These are phyloP conservation scores for Hydropsyche betteni DNA, from an alignment of 2,888 invertebrate species.

Conservation along the genomic window DNA sequence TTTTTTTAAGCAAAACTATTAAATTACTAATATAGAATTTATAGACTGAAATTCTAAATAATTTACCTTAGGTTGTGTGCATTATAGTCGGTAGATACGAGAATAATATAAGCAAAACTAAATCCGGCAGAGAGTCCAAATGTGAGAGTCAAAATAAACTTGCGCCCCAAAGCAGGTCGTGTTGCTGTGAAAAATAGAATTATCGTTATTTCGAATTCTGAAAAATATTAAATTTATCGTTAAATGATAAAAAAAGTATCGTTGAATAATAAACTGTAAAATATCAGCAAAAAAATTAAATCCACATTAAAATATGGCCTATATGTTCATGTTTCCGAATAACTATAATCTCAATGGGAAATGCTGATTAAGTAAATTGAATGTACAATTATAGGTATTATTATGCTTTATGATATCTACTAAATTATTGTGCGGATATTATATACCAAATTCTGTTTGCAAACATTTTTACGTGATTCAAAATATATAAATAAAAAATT, in stretches of 20 bases:
- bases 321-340: too few relatives aligned
- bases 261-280: too few relatives aligned
- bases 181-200: conserved; percentile 53
- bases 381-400: too few relatives aligned
- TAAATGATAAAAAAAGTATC: too few relatives aligned
- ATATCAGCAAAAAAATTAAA: too few relatives aligned
- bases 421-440: neutral
- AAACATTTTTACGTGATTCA: neutral
- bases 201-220: too few relatives aligned
- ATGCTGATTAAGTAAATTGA: too few relatives aligned
- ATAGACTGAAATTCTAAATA: conserved; percentile 47
- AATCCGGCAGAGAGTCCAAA: conserved; percentile 80
- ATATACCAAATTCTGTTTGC: neutral
- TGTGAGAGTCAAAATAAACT: conserved; percentile 75
- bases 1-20: neutral
- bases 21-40: neutral
- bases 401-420: too few relatives aligned
- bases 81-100: conserved; percentile 67
- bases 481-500: neutral
- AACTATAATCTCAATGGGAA: too few relatives aligned
- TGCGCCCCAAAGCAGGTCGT: conserved; percentile 65
- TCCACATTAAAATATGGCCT: too few relatives aligned
- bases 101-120: conserved; percentile 77
- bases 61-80: conserved; percentile 63
- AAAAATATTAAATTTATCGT: too few relatives aligned